These are phyloP conservation scores for Eupleurogrammus muticus DNA, from an alignment of 2,797 vertebrate species.

Conservation along the genomic window DNA sequence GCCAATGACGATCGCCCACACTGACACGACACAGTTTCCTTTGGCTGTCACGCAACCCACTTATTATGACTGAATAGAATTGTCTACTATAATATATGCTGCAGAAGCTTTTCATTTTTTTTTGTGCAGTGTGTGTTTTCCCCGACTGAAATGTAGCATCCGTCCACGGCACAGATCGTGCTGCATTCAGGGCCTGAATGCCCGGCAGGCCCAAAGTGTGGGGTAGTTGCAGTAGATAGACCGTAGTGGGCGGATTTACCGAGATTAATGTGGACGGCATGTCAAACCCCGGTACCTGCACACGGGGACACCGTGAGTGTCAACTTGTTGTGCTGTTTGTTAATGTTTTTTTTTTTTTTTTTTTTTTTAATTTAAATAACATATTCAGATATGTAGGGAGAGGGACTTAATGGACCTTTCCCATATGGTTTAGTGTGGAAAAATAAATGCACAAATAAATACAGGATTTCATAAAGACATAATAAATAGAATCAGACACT, in stretches of 20 bases:
- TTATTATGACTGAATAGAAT: conserved; percentile 35
- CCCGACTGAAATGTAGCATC: conserved; percentile 32
- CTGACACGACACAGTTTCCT: conserved; percentile 40
- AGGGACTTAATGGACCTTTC: not conserved
- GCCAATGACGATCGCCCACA: conserved; percentile 43
- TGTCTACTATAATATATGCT: conserved; percentile 39
- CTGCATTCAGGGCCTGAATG: conserved; percentile 5
- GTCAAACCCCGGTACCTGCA: conserved; percentile 11
- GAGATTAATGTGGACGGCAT: conserved; percentile 29
- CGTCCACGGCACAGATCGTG: conserved; percentile 28
- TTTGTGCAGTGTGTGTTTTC: conserved; percentile 32
- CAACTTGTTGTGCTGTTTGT: conserved; percentile 16
- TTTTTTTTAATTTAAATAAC: not conserved
- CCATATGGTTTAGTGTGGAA: not conserved
- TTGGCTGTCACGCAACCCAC: conserved; percentile 49
- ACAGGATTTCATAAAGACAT: not conserved
- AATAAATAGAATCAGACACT: not conserved
- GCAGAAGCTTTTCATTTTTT: not conserved
- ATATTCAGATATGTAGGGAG: conserved; percentile 1
- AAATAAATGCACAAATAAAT: not conserved
- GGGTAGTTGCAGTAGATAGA: conserved; percentile 9
- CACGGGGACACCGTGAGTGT: not conserved
- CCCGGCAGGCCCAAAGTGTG: conserved; percentile 5
- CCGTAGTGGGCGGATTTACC: conserved; percentile 14
- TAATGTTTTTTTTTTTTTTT: too few species aligned